phyloP scores from a whole-genome alignment of 2,797 vertebrate genomes.

The Manis pentadactyla region DNA sequence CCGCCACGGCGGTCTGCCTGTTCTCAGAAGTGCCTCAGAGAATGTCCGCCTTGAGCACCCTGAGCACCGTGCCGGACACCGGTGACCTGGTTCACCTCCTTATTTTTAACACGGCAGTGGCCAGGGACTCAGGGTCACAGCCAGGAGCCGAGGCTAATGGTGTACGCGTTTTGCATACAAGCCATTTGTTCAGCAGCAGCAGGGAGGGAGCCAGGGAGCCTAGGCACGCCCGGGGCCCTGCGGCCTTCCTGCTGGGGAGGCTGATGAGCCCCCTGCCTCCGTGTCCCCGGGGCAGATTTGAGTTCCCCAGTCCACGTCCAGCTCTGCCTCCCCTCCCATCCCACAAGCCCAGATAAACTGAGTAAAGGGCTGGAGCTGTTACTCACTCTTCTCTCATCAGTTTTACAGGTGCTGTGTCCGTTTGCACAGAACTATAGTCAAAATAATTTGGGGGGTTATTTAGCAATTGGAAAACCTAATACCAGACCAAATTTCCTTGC shows the following conservation, averaged over 20 bases:
- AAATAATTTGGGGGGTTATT: not conserved
- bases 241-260: no score
- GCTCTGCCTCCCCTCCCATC: not conserved
- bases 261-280: not conserved
- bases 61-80: accelerated
- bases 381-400: no score
- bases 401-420: not conserved
- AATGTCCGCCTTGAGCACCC: no score
- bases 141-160: no score
- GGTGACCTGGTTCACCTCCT: accelerated
- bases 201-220: no score
- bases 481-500: not conserved
- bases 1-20: not conserved
- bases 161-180: accelerated
- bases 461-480: not conserved
- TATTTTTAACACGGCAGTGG: not conserved
- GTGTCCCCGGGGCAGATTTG: no score
- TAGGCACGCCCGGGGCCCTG: no score
- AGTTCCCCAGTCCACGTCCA: no score
- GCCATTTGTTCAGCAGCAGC: accelerated
- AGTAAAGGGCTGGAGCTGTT: not conserved
- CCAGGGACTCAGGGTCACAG: not conserved
- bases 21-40: not conserved
- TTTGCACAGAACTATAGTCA: not conserved
- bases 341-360: no score